phyloP scores from a whole-genome alignment of 2,113 vertebrate genomes.

The Eurystomus gularis region DNA sequence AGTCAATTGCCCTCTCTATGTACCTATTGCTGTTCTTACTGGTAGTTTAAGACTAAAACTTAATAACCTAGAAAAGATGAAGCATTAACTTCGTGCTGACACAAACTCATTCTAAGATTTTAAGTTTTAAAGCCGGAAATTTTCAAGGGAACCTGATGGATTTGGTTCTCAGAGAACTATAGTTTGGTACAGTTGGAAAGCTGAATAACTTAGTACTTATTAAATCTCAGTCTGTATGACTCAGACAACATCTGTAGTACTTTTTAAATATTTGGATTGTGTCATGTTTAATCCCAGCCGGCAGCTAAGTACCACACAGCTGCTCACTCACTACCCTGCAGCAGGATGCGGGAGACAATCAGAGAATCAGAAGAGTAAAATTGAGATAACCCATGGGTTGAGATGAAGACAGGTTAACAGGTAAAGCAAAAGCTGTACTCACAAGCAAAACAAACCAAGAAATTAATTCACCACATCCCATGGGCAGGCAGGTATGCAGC shows the following conservation, averaged over 20 bases:
- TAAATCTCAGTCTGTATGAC: not conserved
- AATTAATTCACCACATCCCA: not conserved
- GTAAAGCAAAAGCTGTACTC: not conserved
- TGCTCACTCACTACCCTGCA: not conserved
- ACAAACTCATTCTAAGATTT: conserved; percentile 42
- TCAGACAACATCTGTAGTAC: not conserved
- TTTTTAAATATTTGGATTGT: not conserved
- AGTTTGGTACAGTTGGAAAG: not conserved
- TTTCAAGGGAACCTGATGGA: conserved; percentile 29
- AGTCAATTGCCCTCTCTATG: conserved; percentile 61
- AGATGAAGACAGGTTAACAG: not conserved
- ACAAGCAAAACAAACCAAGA: not conserved
- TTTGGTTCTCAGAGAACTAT: not conserved
- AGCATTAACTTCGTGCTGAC: conserved; percentile 18
- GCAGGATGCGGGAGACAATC: not conserved
- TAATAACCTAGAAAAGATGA: conserved; percentile 66
- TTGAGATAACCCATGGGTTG: not conserved
- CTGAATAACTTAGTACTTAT: not conserved
- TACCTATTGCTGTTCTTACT: conserved; percentile 39
- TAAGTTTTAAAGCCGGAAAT: conserved; percentile 32
- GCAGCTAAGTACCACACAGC: not conserved
- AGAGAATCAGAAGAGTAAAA: not conserved
- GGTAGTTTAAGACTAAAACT: conserved; percentile 38
- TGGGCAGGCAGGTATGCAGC: not conserved
- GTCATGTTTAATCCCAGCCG: not conserved